Conservation (phyloP, 2,888 invertebrate genomes). For the Philereme transversata region DNA sequence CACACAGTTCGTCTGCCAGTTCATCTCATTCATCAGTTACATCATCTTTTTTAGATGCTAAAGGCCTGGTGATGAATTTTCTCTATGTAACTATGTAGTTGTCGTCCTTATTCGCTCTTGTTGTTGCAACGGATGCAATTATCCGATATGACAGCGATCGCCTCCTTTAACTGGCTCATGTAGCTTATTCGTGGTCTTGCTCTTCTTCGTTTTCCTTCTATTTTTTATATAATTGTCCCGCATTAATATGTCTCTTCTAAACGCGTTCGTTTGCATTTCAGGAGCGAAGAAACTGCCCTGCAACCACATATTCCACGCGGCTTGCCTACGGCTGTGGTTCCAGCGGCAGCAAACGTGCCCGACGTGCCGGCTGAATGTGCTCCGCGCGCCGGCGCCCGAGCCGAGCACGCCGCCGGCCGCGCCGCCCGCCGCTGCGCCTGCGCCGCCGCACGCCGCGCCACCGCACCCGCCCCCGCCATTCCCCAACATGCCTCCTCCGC, state of each 20-base stretch:
- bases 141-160: too few relatives aligned
- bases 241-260: too few relatives aligned
- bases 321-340: constrained; percentile 99
- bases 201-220: background rate
- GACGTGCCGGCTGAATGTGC: constrained; percentile 96
- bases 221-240: background rate
- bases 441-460: constrained; percentile 35
- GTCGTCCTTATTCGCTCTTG: too few relatives aligned
- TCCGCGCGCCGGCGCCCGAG: constrained; percentile 78
- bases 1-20: too few relatives aligned
- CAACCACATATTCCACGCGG: constrained; percentile 99
- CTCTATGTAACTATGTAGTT: too few relatives aligned
- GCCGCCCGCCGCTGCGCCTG: constrained; percentile 37
- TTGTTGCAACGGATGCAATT: too few relatives aligned
- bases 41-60: too few relatives aligned
- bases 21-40: too few relatives aligned
- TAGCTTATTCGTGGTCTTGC: background rate
- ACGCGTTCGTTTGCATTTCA: constrained; percentile 42
- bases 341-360: constrained; percentile 99
- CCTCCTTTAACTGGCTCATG: too few relatives aligned
- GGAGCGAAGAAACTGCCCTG: constrained; percentile 98
- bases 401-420: constrained; percentile 43
- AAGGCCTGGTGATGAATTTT: too few relatives aligned
- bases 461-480: constrained; percentile 58
- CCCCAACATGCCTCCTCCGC: constrained; percentile 70